These are phyloP conservation scores for Astreopora myriophthalma DNA, from an alignment of 64 coral and sea anemone genomes.

Conservation along the genomic window DNA sequence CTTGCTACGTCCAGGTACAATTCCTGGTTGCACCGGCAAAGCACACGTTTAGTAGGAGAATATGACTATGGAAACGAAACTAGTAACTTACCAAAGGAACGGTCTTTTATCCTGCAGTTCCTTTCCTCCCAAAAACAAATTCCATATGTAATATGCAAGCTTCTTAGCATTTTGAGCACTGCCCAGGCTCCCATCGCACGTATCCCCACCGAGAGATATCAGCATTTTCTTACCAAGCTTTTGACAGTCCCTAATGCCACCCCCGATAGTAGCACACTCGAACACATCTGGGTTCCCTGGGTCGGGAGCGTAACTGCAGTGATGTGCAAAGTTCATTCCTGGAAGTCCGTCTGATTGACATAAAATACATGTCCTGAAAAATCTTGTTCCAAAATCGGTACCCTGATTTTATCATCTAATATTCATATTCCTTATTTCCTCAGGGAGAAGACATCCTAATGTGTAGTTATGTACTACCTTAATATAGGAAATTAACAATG, in stretches of 20 bases:
- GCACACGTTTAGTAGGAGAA: no score
- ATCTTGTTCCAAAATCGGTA: no score
- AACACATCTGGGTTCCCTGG: conserved; percentile 47
- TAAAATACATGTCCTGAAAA: neutral
- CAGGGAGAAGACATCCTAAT: no score
- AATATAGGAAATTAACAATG: no score
- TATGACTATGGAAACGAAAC: neutral
- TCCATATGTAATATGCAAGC: conserved; percentile 72
- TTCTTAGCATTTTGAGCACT: conserved; percentile 47
- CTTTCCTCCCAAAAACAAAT: conserved; percentile 72
- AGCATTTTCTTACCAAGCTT: conserved; percentile 70
- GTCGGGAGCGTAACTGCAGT: conserved; percentile 72
- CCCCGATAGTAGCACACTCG: conserved; percentile 71
- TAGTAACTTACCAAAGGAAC: conserved; percentile 45
- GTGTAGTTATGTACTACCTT: no score
- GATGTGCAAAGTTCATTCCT: conserved; percentile 80
- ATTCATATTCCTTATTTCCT: no score
- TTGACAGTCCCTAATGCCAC: conserved; percentile 72
- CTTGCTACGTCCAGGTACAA: no score
- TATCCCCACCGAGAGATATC: conserved; percentile 75
- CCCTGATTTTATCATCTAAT: no score
- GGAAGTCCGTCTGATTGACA: conserved; percentile 22
- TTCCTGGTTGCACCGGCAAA: no score
- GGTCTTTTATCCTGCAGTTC: conserved; percentile 59
- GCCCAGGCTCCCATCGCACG: conserved; percentile 67